Base-by-base conservation (phyloP, 2,797 vertebrate genomes). In the Sciurus vulgaris region DNA sequence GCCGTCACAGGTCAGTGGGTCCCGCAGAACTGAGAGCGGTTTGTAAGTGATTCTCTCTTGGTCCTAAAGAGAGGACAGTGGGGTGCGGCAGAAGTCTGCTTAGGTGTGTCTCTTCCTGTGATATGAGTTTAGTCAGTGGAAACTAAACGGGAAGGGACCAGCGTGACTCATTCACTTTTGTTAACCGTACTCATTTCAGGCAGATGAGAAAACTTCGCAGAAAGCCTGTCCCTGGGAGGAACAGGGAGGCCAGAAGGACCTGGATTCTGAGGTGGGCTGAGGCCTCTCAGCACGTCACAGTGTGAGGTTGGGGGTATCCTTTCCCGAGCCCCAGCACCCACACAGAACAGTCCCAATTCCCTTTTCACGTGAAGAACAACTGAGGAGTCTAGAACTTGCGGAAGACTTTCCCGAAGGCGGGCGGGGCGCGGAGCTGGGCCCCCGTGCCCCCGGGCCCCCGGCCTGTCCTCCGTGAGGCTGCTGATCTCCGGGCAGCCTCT, bases 301-400 rank as follows among this genome's bases (percentile, higher is more conserved):
- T 38, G 41, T 56, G 18, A 10, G 15, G 13, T 51, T 86, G 35
- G 9, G 35, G 22, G 61, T 22, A 6, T 41, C 33, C 49, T 11
- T 44, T 78, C 24, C 82, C 30, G 38, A 33, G 18, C 13, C 41
- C 67, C 2, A 33, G 10, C 41, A 56, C 26, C 49, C 22, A 70
- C 20, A 1, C 1, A 44, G 35, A 63, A 6, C 61, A 70, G 22
- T 1, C 38, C 10, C 0, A 0, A 51, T 30, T 79, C 56, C 13
- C 86, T 51, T 77, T 76, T 86, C 73, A 73, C 11, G 1, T 3
- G 38, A 76, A 86, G 38, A 47, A 86, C 44, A 72, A 3, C 7
- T 5, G 47, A 74, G 72, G 17, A 10, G 38, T 65, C 65, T 30
- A 20, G 24, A 54, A 35, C 15, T 28, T 14, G 20, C 2, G 22